Base-by-base conservation (phyloP, 2,113 vertebrate species). In the Percopsis transmontana region DNA sequence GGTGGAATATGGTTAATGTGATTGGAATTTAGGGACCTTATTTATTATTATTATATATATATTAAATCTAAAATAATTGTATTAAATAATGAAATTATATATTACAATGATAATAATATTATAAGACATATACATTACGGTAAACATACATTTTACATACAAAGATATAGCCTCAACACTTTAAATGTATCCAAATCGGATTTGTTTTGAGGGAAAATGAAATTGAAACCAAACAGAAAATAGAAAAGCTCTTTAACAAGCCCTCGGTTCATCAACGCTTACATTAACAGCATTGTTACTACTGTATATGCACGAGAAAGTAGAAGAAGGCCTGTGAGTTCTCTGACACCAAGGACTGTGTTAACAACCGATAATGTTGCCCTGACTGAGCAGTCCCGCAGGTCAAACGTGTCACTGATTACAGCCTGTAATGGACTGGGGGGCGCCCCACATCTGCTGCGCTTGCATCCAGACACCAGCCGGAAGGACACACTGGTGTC, bases 341-440 rank as follows among this genome's bases (percentile, higher is more conserved):
- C 38, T 60, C 53, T 72, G 79, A 80, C 68, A 70, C 63, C 50
- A 47, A 13, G 62, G 77, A 78, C 59, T 61, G 71, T 70, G 82
- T 67, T 51, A 68, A 69, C 66, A 59, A 63, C 53, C 24, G 53
- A 83, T 82, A 77, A 66, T 39, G 64, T 61, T 45, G 66, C 55
- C 76, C 83, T 84, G 80, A 87, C 68, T 0, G 68, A 76, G 68
- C 77, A 83, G 61, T 62, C 5, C 62, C 71, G 77, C 77, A 81
- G 82, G 82, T 84, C 82, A 87, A 85, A 83, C 12, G 79, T 80
- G 85, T 85, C 77, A 87, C 73, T 87, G 88, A 90, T 87, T 79
- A 72, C 13, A 16, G 54, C 5, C 38, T 53, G 60, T 61, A 65
- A 70, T 80, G 50, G 76, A 67, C 55, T 1, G 27, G 40, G 40